A percentile compares a stretch with the other conserved stretches of the same genome.
Evolutionary conservation across 2,888 invertebrate species (phyloP).

Genomic region (Parnassius apollo): DNA sequence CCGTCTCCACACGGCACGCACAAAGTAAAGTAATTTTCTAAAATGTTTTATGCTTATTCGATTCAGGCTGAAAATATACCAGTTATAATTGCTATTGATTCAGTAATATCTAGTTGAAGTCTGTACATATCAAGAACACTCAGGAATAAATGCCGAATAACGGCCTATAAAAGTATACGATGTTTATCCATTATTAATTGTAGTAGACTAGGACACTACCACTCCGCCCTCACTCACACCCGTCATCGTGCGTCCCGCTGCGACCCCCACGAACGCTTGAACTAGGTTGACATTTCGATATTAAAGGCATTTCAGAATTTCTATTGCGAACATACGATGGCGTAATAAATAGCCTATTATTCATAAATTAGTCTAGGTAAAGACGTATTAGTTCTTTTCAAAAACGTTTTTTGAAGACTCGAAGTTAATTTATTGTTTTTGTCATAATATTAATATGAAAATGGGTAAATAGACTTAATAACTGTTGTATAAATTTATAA

Average conservation of each 20-base stretch:
- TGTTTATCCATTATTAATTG: conserved; percentile 63
- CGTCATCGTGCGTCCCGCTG: conserved; percentile 27
- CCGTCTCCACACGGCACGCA: too few relatives aligned
- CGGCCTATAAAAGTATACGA: conserved; percentile 45
- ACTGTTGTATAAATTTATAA: too few relatives aligned
- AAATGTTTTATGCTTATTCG: too few relatives aligned
- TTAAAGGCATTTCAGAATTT: conserved; percentile 74
- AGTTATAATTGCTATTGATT: neutral
- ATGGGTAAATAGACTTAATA: too few relatives aligned
- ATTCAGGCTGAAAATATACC: too few relatives aligned
- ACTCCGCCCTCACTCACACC: conserved; percentile 34
- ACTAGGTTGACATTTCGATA: conserved; percentile 75
- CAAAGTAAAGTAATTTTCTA: too few relatives aligned
- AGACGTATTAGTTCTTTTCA: neutral
- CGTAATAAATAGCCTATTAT: conserved; percentile 65
- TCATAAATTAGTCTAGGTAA: conserved; percentile 37
- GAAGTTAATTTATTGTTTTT: too few relatives aligned
- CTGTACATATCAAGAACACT: conserved; percentile 6
- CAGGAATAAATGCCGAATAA: conserved; percentile 17
- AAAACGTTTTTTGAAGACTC: too few relatives aligned
- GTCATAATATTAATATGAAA: too few relatives aligned
- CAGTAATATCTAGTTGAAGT: conserved; percentile 5
- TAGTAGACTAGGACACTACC: conserved; percentile 38
- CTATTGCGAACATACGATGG: conserved; percentile 59
- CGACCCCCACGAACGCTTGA: conserved; percentile 45